Evolutionary conservation across 2,113 vertebrate species (phyloP).

Genomic region (Dipodomys ordii): DNA sequence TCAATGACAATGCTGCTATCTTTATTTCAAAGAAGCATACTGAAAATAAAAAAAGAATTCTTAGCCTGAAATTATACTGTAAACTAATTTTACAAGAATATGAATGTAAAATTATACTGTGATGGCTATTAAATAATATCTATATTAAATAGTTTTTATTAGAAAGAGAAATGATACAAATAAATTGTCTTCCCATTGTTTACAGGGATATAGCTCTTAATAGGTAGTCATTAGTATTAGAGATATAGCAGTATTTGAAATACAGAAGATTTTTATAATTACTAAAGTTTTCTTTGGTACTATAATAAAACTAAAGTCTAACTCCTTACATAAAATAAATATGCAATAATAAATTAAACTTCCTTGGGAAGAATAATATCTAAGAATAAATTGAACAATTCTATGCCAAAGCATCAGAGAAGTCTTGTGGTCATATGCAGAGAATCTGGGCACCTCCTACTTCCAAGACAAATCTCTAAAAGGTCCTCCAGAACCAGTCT

Average conservation of each 20-base stretch:
- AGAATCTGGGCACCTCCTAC: neutral
- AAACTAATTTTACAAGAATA: neutral
- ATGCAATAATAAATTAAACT: neutral
- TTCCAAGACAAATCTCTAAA: neutral
- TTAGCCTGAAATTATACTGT: neutral
- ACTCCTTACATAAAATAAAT: neutral
- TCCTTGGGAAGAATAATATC: neutral
- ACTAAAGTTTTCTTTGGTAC: neutral
- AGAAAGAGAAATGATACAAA: neutral
- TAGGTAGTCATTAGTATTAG: neutral
- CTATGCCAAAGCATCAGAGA: neutral
- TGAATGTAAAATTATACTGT: neutral
- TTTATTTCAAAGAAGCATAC: neutral
- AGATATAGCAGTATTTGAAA: neutral
- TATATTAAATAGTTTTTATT: neutral
- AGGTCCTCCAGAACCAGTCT: neutral
- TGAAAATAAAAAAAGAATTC: neutral
- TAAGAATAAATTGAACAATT: neutral
- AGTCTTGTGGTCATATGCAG: neutral
- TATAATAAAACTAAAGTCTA: neutral
- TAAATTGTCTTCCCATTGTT: neutral
- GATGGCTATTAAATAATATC: neutral
- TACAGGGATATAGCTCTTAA: neutral
- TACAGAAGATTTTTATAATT: slow-evolving; percentile 18
- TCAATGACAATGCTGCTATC: neutral